Base-by-base conservation (phyloP, 1,140 invertebrate genomes). In the Drosophila hydei region DNA sequence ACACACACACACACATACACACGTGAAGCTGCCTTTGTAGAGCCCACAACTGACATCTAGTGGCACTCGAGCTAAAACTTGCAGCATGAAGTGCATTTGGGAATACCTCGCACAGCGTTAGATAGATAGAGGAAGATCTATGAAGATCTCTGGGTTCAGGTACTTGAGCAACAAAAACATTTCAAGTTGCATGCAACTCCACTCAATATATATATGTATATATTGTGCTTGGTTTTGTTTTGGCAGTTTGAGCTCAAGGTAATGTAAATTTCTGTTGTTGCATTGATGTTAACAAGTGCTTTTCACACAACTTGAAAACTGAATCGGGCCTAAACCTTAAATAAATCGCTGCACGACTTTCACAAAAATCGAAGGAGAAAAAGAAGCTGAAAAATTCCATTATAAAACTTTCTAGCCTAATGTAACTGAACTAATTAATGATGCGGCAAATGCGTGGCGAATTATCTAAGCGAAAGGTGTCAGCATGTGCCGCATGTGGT, bases 191-290 rank as follows among this genome's bases (percentile, higher is more conserved):
- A 87, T 87, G 77, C 71, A 84, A 61, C 50, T 62, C 56, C 14
- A 56, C 36, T 65, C 33, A 50, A 50, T 50, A 27, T 9, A 16
- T 27, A 30, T 8, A 11, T 48, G 9, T 56, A 38, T 21, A 40
- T 30, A 7, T 42, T 38, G 21, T 42, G 27, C 8, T 40, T 40
- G 1, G 51, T 47, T 45, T 19, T 33, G 61, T 72, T 78, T 87
- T 81, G 81, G 83, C 83, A 87, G 83, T 88, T 87, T 88, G 71
- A 64, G 83, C 83, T 78, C 81, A 87, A 87, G 81, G 81, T 87
- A 83, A 88, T 88, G 77, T 72, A 69, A 56, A 62, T 72, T 42
- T 42, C 8, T 42, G 56, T 62, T 69, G 56, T 56, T 69, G 25
- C 38, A 62, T 47, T 50, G 38, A 50, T 70, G 61, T 25, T 36